Conservation (phyloP, 2,797 vertebrate genomes). For the Graptemys geographica region DNA sequence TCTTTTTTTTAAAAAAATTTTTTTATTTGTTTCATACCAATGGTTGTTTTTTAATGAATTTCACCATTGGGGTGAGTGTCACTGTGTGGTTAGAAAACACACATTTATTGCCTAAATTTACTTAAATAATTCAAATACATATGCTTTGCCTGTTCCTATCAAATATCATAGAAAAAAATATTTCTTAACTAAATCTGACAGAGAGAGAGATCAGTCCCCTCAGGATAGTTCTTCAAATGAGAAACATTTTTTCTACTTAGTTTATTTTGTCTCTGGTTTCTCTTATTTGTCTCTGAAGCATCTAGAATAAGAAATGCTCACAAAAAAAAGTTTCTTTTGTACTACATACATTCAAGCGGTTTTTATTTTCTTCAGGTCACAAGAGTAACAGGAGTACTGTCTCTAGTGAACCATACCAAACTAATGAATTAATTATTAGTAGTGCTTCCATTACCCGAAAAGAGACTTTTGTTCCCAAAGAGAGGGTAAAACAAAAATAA, state of each 20-base stretch:
- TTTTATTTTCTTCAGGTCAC: background rate
- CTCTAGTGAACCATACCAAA: background rate
- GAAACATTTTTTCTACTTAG: background rate
- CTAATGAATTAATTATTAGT: background rate
- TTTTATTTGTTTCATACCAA: background rate
- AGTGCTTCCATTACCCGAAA: background rate
- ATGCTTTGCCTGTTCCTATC: background rate
- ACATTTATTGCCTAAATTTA: background rate
- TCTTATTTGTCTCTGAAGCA: background rate
- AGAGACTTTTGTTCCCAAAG: background rate
- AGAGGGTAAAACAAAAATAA: background rate
- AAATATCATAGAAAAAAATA: background rate
- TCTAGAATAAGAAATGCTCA: background rate
- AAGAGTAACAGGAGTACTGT: background rate
- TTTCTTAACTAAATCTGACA: background rate
- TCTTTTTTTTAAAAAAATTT: too few species aligned
- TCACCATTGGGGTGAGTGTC: background rate
- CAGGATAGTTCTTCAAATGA: background rate
- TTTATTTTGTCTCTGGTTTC: slow-evolving; percentile 2
- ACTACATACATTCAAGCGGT: background rate
- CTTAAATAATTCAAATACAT: background rate
- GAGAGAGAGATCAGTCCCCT: background rate
- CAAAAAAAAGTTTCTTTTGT: slow-evolving; percentile 13
- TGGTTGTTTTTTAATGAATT: background rate
- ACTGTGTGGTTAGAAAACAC: background rate